Evolutionary conservation across 2,113 vertebrate species (phyloP).

Genomic region (Phaethon lepturus): DNA sequence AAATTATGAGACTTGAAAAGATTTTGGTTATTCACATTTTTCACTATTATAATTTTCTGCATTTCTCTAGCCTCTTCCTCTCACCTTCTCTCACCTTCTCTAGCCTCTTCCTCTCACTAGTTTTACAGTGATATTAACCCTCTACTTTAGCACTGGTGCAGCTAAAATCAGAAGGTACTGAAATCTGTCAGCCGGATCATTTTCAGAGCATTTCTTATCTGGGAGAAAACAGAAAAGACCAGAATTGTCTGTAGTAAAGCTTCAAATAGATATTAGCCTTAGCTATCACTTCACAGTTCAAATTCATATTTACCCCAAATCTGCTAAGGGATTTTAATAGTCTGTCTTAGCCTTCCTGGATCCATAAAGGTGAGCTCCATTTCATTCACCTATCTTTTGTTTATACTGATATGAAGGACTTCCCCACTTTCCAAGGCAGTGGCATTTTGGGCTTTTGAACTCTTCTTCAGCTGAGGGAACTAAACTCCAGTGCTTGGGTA

Average conservation of each 20-base stretch:
- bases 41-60: background rate
- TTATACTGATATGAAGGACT: background rate
- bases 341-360: background rate
- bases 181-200: constrained; percentile 9
- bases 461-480: background rate
- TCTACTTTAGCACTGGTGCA: background rate
- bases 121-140: constrained; percentile 3
- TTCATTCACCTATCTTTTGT: background rate
- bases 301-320: background rate
- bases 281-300: background rate
- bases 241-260: background rate
- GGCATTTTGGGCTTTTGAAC: background rate
- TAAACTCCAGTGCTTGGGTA: background rate
- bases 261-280: background rate
- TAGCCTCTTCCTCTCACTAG: background rate
- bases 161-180: constrained; percentile 32
- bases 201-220: constrained; percentile 2
- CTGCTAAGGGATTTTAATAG: background rate
- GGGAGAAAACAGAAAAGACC: background rate
- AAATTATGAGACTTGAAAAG: background rate
- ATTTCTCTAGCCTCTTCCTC: background rate
- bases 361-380: background rate
- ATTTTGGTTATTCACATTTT: background rate
- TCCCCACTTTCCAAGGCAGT: background rate
- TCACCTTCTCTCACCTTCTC: constrained; percentile 5